Evolutionary conservation across 2,888 invertebrate species (phyloP).

Genomic region (Chymomyza caudatula): DNA sequence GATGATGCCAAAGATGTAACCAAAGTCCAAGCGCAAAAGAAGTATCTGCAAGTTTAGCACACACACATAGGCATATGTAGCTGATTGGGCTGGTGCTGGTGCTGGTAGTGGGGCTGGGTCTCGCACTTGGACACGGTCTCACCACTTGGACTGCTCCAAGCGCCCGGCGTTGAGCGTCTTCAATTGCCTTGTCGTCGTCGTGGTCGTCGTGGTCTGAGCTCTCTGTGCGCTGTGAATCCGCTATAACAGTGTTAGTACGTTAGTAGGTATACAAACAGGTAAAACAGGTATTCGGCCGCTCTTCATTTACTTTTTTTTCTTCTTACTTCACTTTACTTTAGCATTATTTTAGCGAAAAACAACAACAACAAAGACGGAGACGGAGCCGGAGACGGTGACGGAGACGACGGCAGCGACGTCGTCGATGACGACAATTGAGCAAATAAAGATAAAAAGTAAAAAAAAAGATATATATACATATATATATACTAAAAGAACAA

Average conservation of each 20-base stretch:
- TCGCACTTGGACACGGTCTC: not conserved
- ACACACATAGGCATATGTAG: not conserved
- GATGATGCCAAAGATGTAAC: slow-evolving; percentile 30
- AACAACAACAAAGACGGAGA: slow-evolving; percentile 27
- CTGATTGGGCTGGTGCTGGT: slow-evolving; percentile 10
- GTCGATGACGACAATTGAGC: slow-evolving; percentile 65
- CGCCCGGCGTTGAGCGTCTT: slow-evolving; percentile 31
- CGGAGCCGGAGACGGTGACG: not conserved
- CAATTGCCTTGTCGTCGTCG: slow-evolving; percentile 27
- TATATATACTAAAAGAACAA: not conserved
- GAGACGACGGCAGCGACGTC: slow-evolving; percentile 26
- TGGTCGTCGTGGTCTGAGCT: slow-evolving; percentile 40
- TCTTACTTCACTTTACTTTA: slow-evolving; percentile 66
- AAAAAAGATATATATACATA: not conserved
- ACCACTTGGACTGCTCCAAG: not conserved
- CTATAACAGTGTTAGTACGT: slow-evolving; percentile 78
- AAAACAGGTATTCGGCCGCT: slow-evolving; percentile 76
- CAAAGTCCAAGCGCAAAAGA: slow-evolving; percentile 27
- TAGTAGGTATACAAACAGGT: slow-evolving; percentile 78
- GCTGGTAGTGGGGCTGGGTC: not conserved
- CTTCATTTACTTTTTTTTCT: slow-evolving; percentile 53
- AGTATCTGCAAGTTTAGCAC: slow-evolving; percentile 24
- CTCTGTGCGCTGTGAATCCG: slow-evolving; percentile 64
- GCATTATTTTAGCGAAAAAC: slow-evolving; percentile 68
- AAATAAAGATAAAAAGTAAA: slow-evolving; percentile 48